These are phyloP conservation scores for Physeter macrocephalus DNA, from an alignment of 2,113 vertebrate genomes.

Conservation along the genomic window DNA sequence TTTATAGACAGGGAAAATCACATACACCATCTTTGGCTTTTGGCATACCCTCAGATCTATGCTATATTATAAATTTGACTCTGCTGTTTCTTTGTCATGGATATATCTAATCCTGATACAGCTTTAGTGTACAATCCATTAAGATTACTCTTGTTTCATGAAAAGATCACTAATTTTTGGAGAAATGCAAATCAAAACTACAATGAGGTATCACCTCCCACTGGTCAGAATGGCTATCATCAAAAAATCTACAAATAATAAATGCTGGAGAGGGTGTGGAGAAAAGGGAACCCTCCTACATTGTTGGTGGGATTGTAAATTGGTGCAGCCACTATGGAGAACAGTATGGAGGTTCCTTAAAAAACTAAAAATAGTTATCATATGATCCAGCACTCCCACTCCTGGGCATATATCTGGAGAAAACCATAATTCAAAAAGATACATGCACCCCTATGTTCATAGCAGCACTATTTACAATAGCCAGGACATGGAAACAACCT, in stretches of 20 bases:
- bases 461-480: no score
- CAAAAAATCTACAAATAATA: background rate
- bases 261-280: background rate
- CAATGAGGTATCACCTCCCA: background rate
- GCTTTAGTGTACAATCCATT: background rate
- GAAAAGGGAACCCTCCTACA: background rate
- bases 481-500: no score
- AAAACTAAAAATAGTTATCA: no score
- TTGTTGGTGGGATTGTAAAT: background rate
- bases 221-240: background rate
- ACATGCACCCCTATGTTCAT: no score
- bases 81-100: background rate
- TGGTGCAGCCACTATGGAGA: background rate
- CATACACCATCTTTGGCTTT: background rate
- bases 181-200: background rate
- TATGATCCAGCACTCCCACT: no score
- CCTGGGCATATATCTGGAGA: no score
- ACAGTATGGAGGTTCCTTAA: background rate
- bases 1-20: background rate
- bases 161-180: background rate
- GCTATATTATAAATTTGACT: background rate
- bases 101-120: background rate
- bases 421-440: no score
- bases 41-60: background rate
- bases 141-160: background rate